These are phyloP conservation scores for Osedax frankpressi DNA, from an alignment of 2,888 invertebrate species.

Conservation along the genomic window DNA sequence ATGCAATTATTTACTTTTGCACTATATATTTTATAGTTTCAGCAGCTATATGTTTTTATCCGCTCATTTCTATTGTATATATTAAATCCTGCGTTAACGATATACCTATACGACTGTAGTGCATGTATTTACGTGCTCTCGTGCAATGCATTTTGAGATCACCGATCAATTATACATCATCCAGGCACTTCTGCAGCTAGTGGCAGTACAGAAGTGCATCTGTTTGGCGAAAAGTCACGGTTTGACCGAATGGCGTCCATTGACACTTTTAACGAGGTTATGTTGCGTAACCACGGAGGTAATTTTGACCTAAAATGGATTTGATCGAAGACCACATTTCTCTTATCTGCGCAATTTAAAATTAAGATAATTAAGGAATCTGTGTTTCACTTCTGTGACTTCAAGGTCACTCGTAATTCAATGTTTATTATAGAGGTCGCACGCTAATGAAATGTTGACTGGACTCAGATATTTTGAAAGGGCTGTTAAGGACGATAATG, in stretches of 20 bases:
- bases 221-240: conserved; percentile 40
- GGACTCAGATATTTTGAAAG: conserved; percentile 51
- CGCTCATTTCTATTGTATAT: background rate
- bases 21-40: background rate
- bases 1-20: background rate
- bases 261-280: conserved; percentile 51
- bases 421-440: conserved; percentile 40
- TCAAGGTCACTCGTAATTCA: background rate
- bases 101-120: too few relatives aligned
- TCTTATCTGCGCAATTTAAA: too few relatives aligned
- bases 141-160: too few relatives aligned
- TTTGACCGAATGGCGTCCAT: conserved; percentile 48
- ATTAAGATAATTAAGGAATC: too few relatives aligned
- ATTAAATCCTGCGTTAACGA: too few relatives aligned
- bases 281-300: too few relatives aligned
- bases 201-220: conserved; percentile 35
- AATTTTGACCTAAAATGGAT: too few relatives aligned
- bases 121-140: too few relatives aligned
- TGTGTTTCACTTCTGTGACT: too few relatives aligned
- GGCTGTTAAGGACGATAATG: conserved; percentile 31
- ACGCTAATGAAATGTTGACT: conserved; percentile 53
- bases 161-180: too few relatives aligned
- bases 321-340: too few relatives aligned
- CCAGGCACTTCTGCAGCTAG: conserved; percentile 43
- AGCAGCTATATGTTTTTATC: background rate